phyloP scores from a whole-genome alignment of 1,140 invertebrate genomes.

The Campodea augens region DNA sequence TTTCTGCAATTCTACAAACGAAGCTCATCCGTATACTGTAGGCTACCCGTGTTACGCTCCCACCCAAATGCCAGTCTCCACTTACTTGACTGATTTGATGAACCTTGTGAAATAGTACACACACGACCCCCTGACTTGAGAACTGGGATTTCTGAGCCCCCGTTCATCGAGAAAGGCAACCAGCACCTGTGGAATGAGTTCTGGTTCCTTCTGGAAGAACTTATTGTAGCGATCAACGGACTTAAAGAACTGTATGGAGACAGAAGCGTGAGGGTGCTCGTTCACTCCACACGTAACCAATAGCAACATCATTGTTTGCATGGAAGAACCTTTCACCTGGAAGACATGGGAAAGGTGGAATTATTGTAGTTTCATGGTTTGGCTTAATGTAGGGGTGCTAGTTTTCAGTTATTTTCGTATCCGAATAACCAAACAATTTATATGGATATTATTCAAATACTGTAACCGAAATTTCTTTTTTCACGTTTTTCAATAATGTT shows the following conservation, averaged over 20 bases:
- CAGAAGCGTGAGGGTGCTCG: constrained; percentile 26
- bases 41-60: too few species aligned
- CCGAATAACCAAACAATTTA: too few species aligned
- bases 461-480: too few species aligned
- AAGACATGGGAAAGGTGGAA: not conserved
- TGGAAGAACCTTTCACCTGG: constrained; percentile 23
- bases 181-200: constrained; percentile 28
- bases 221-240: constrained; percentile 34
- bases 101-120: constrained; percentile 34
- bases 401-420: too few species aligned
- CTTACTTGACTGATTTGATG: constrained; percentile 30
- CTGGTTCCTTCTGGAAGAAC: constrained; percentile 29
- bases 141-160: constrained; percentile 27
- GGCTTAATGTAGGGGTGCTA: too few species aligned
- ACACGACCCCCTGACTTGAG: constrained; percentile 29
- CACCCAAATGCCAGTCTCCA: too few species aligned
- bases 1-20: too few species aligned
- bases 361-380: not conserved
- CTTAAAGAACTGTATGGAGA: constrained; percentile 33
- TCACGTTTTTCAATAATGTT: too few species aligned
- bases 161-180: constrained; percentile 32
- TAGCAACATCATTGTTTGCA: constrained; percentile 30
- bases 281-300: constrained; percentile 28
- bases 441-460: too few species aligned
- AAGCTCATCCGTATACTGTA: too few species aligned